phyloP scores from a whole-genome alignment of 2,113 vertebrate genomes.

The Ascaphus truei region DNA sequence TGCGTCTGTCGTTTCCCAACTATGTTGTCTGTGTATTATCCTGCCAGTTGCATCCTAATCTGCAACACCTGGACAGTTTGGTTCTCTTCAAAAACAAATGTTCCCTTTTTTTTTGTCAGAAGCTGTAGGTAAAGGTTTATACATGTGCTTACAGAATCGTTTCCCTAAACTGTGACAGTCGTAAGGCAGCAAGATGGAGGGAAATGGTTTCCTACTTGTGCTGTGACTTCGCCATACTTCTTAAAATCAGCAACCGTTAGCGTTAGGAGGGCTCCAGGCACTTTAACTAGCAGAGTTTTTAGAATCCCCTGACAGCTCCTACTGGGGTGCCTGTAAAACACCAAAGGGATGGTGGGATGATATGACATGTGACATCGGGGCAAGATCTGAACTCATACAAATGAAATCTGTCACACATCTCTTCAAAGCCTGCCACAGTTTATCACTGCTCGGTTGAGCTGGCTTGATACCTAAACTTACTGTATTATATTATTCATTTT shows the following conservation, averaged over 20 bases:
- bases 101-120: not conserved
- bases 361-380: constrained; percentile 58
- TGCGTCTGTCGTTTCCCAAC: not conserved
- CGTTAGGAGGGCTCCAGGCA: constrained; percentile 19
- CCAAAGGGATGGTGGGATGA: constrained; percentile 42
- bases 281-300: constrained; percentile 45
- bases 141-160: constrained; percentile 11
- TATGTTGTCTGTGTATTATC: not conserved
- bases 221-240: constrained; percentile 39
- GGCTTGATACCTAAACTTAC: constrained; percentile 62
- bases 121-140: not conserved
- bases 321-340: constrained; percentile 49
- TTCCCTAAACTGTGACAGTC: constrained; percentile 14
- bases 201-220: constrained; percentile 26
- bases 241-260: constrained; percentile 12
- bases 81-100: not conserved
- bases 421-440: constrained; percentile 63
- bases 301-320: constrained; percentile 55
- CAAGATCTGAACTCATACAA: constrained; percentile 64
- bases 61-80: not conserved
- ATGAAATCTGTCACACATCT: constrained; percentile 72
- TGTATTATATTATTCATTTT: constrained; percentile 70
- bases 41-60: not conserved
- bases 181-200: not conserved
- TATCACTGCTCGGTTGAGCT: constrained; percentile 62